These are phyloP conservation scores for Teleogryllus occipitalis DNA, from an alignment of 1,140 invertebrate genomes.

Conservation along the genomic window DNA sequence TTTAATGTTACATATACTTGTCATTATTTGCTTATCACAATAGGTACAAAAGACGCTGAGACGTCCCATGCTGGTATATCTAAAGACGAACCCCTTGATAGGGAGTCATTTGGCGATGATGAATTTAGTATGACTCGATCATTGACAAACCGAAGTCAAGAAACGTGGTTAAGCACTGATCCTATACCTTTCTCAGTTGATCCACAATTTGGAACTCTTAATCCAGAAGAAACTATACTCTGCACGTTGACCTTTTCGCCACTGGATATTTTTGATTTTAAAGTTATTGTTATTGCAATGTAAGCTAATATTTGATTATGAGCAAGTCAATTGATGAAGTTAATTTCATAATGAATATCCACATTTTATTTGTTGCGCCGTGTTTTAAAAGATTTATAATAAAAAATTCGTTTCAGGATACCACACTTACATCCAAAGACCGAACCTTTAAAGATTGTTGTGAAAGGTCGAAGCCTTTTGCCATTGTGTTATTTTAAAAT, in stretches of 20 bases:
- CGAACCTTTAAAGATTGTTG: slow-evolving; percentile 25
- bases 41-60: too few species aligned
- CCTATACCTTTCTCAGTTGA: slow-evolving; percentile 29
- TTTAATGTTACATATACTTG: too few species aligned
- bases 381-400: background rate
- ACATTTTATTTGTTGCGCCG: background rate
- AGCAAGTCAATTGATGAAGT: background rate
- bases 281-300: slow-evolving; percentile 19
- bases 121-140: too few species aligned
- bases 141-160: background rate
- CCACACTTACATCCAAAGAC: slow-evolving; percentile 31
- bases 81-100: background rate
- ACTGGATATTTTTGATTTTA: slow-evolving; percentile 32
- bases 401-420: slow-evolving; percentile 26
- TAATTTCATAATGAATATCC: background rate
- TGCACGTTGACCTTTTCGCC: slow-evolving; percentile 31
- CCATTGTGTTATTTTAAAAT: slow-evolving; percentile 46
- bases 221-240: slow-evolving; percentile 25
- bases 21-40: too few species aligned
- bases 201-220: slow-evolving; percentile 30
- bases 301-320: background rate
- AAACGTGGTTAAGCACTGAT: slow-evolving; percentile 3
- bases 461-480: slow-evolving; percentile 36
- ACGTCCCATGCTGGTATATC: background rate
- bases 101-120: too few species aligned